Conservation (phyloP, 2,888 invertebrate genomes). For the Conomelus anceps region DNA sequence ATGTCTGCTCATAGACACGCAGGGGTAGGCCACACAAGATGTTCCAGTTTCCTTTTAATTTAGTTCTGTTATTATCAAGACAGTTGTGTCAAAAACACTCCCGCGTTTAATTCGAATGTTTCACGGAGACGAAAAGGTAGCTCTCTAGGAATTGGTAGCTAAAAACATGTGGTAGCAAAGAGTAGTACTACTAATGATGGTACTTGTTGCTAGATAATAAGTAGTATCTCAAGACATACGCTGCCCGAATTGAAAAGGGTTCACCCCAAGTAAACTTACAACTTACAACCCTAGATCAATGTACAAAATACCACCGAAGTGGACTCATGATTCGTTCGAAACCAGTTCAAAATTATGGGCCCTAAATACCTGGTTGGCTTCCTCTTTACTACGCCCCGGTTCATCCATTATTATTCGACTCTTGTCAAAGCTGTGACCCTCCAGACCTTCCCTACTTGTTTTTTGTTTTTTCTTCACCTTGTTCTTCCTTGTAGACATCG, state of each 20-base stretch:
- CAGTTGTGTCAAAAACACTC: background rate
- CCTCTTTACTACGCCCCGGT: background rate
- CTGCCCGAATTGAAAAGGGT: background rate
- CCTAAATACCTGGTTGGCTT: background rate
- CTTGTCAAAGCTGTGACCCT: background rate
- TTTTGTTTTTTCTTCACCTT: background rate
- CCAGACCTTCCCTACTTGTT: background rate
- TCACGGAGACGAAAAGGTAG: background rate
- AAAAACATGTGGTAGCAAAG: background rate
- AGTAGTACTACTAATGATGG: background rate
- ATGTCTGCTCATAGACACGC: background rate
- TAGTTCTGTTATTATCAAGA: background rate
- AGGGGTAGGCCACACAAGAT: background rate
- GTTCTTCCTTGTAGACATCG: background rate
- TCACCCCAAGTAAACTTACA: background rate
- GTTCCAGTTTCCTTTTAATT: background rate
- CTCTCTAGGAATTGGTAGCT: background rate
- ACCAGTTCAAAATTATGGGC: background rate
- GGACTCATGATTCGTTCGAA: background rate
- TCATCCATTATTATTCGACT: background rate
- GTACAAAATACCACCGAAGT: background rate
- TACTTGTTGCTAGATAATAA: background rate
- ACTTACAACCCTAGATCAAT: background rate
- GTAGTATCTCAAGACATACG: background rate
- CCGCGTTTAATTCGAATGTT: background rate